Conservation (phyloP, 30 jellyfish, hydroid and myxozoan genomes). For the Aurelia aurita complex sp. Pacific region DNA sequence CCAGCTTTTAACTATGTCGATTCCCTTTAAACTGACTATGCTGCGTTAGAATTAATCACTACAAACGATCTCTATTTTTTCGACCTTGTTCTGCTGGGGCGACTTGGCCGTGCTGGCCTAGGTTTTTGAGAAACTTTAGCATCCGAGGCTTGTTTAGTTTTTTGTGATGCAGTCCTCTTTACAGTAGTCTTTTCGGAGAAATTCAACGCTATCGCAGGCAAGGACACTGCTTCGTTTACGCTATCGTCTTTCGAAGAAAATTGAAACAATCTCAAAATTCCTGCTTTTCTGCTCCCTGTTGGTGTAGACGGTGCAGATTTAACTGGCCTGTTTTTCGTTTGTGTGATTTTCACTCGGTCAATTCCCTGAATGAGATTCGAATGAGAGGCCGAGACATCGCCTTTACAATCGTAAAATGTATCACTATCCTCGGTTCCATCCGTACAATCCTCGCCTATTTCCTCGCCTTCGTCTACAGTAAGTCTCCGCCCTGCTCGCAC, state of each 20-base stretch:
- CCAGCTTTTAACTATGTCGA: too few relatives aligned
- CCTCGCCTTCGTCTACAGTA: conserved; percentile 77
- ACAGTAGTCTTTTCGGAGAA: not conserved
- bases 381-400: conserved; percentile 53
- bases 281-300: conserved; percentile 50
- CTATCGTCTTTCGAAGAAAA: not conserved
- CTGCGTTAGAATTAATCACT: too few relatives aligned
- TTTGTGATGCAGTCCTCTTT: not conserved
- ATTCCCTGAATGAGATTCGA: conserved; percentile 41
- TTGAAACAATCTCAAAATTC: conserved; percentile 13
- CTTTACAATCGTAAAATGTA: conserved; percentile 48
- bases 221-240: conserved; percentile 21
- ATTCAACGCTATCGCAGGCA: conserved; percentile 58
- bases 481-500: conserved; percentile 9
- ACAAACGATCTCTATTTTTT: too few relatives aligned
- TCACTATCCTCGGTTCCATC: conserved; percentile 42
- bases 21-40: too few relatives aligned
- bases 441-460: conserved; percentile 52
- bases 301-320: conserved; percentile 74
- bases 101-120: conserved; percentile 33
- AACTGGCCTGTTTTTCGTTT: conserved; percentile 1
- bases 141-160: conserved; percentile 10
- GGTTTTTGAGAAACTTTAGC: conserved; percentile 19
- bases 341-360: conserved; percentile 6
- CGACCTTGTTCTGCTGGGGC: conserved; percentile 7